Base-by-base conservation (phyloP, 2,113 vertebrate genomes). In the Rhipidura dahli region DNA sequence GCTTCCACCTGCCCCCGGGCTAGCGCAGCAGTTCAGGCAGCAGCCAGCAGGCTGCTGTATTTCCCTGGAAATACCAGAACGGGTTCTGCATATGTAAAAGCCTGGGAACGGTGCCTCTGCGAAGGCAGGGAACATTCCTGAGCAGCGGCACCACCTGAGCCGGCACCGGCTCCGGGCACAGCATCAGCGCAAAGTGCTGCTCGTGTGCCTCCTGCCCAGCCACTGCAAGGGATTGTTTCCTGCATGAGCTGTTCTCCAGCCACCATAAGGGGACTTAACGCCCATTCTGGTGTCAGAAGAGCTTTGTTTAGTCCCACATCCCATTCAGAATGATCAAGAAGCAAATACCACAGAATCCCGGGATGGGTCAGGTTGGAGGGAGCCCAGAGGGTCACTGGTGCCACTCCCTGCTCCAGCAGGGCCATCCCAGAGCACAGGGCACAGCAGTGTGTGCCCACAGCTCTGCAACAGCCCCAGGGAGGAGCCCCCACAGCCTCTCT, bases 41-140 rank as follows among this genome's bases (percentile, higher is more conserved):
- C 88, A 96, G 94, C 95, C 96, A 95, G 75, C 70, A 96, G 95
- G 96, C 88, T 95, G 96, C 94, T 97, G 95, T 96, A 97, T 97
- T 97, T 96, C 95, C 70, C 59, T 95, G 92, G 92, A 96, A 97
- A 97, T 97, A 56, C 82, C 57, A 20, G n/a, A 22, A 61, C 83
- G 72, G 20, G 26, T 63, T 39, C n/a, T 83, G 82, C 66, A 56
- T 69, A 61, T 71, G 33, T 56, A 82, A 71, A 44, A 93, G 78
- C 27, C 61, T 17, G 47, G 26, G 22, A 31, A 27, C n/a, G 35
- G 71, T 27, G 87, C 13, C 21, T 37, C 42, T 16, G 40, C 3
- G 71, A 70, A 78, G 54, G 63, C 14, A 56, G 60, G 6, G 49
- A 63, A 47, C 30, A 13, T 30, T 64, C 33, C 35, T 5, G 61